Percentiles rank a stretch among this genome's conserved stretches.
These are phyloP conservation scores for Netelia fuscicornis DNA, from an alignment of 2,888 invertebrate genomes.

Conservation along the genomic window DNA sequence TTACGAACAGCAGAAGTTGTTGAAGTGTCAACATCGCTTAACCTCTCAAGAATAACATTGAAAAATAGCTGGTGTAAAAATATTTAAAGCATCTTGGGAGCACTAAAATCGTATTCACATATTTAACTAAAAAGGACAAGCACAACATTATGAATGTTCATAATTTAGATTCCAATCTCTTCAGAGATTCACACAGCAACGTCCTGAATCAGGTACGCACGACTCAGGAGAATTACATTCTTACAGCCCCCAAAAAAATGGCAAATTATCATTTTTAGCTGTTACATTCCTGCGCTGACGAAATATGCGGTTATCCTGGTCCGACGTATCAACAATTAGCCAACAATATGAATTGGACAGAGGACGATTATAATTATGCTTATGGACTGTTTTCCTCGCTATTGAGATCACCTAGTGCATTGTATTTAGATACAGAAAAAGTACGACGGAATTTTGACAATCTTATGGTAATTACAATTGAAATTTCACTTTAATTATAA, in stretches of 20 bases:
- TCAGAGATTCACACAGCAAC: conserved; percentile 53
- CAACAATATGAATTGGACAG: conserved; percentile 77
- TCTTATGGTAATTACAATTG: neutral
- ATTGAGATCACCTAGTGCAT: conserved; percentile 76
- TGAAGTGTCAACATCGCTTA: conserved; percentile 33
- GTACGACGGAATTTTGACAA: conserved; percentile 67
- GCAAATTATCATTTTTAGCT: conserved; percentile 71
- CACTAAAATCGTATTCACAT: neutral
- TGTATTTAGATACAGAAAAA: conserved; percentile 78
- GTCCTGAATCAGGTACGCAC: conserved; percentile 57
- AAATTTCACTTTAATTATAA: conserved; percentile 1
- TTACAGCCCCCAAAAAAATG: neutral
- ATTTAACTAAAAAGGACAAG: neutral
- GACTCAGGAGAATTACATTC: neutral
- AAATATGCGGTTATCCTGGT: conserved; percentile 79
- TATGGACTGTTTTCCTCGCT: conserved; percentile 75
- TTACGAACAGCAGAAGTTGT: conserved; percentile 6
- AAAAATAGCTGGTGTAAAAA: neutral
- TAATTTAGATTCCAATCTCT: conserved; percentile 47
- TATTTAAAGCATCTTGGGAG: neutral
- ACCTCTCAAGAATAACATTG: conserved; percentile 31
- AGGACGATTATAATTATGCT: conserved; percentile 75
- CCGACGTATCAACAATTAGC: conserved; percentile 76
- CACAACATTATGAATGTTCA: conserved; percentile 39
- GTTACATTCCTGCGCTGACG: conserved; percentile 80